These are phyloP conservation scores for Pristionchus fissidentatus DNA, from an alignment of 2,888 invertebrate genomes.

Conservation along the genomic window DNA sequence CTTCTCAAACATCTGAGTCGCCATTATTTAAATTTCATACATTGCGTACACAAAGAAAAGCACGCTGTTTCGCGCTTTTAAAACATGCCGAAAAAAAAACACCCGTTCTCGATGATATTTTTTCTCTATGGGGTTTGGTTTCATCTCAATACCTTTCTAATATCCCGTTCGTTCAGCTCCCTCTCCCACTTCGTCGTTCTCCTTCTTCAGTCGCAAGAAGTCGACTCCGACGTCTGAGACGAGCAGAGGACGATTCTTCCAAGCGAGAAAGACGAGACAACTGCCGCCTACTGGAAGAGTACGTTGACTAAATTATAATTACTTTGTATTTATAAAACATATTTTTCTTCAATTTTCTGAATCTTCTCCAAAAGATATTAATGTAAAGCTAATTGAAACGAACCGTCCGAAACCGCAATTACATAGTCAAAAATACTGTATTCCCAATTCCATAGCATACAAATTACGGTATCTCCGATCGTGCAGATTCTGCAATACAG, in stretches of 20 bases:
- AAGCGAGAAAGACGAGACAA: conserved; percentile 59
- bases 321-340: too few species aligned
- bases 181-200: conserved; percentile 30
- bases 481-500: neutral
- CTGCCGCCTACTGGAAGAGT: conserved; percentile 56
- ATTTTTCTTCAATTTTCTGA: too few species aligned
- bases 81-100: too few species aligned
- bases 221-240: neutral
- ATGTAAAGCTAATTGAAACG: too few species aligned
- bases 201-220: conserved; percentile 47
- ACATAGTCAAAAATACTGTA: too few species aligned
- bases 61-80: too few species aligned
- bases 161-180: conserved; percentile 1
- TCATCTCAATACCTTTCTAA: neutral
- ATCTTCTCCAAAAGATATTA: too few species aligned
- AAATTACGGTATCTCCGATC: too few species aligned
- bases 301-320: neutral
- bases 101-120: neutral
- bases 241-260: conserved; percentile 60
- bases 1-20: neutral
- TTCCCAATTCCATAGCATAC: too few species aligned
- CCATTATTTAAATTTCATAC: neutral
- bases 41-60: too few species aligned
- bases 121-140: neutral
- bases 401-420: too few species aligned